Conservation (phyloP, 2,888 invertebrate genomes). For the Drosophila mettleri region DNA sequence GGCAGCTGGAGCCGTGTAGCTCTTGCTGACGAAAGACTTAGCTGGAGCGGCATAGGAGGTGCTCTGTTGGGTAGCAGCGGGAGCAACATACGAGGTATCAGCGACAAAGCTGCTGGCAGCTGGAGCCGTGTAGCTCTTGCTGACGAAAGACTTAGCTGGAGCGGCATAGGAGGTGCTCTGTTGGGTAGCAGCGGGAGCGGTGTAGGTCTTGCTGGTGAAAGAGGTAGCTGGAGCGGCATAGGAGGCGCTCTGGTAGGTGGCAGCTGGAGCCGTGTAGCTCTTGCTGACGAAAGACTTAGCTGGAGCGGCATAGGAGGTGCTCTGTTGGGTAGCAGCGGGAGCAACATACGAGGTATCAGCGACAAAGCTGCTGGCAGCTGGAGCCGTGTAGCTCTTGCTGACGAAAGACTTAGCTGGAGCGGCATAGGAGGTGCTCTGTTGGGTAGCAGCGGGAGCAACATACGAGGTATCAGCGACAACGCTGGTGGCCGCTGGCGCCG, state of each 20-base stretch:
- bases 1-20: constrained; percentile 30
- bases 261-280: constrained; percentile 29
- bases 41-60: constrained; percentile 46
- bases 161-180: constrained; percentile 39
- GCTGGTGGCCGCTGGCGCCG: constrained; percentile 31
- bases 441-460: constrained; percentile 29
- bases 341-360: constrained; percentile 30
- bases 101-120: constrained; percentile 7
- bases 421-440: constrained; percentile 35
- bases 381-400: constrained; percentile 23
- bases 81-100: constrained; percentile 18
- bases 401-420: constrained; percentile 33
- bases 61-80: constrained; percentile 34
- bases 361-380: constrained; percentile 17
- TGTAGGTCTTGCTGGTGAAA: constrained; percentile 10
- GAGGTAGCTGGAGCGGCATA: constrained; percentile 44
- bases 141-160: constrained; percentile 25
- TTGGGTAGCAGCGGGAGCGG: constrained; percentile 32
- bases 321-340: constrained; percentile 35
- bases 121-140: constrained; percentile 27
- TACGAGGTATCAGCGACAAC: too few species aligned
- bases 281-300: constrained; percentile 19
- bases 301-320: constrained; percentile 40
- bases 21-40: not conserved
- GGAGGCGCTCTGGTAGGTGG: constrained; percentile 21